Conservation (phyloP, 2,797 vertebrate species). For the Pipistrellus pygmaeus region DNA sequence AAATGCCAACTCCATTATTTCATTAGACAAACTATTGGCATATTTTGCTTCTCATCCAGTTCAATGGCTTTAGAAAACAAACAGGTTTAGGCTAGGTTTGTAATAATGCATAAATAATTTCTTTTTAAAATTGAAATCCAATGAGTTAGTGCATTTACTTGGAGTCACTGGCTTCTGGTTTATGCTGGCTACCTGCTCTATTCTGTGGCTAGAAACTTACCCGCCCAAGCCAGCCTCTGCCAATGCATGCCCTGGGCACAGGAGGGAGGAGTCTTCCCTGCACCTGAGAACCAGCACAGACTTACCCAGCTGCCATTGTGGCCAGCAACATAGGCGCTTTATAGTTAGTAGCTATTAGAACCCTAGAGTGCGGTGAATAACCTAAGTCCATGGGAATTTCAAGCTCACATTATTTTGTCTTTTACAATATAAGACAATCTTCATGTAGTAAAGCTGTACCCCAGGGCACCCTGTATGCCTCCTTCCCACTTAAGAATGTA, state of each 20-base stretch:
- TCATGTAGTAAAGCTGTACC: not conserved
- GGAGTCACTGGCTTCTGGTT: not conserved
- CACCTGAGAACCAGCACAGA: not conserved
- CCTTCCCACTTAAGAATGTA: not conserved
- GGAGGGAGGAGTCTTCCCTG: not conserved
- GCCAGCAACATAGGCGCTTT: not conserved
- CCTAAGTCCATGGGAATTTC: not conserved
- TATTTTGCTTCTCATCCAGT: not conserved
- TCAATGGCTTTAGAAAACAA: not conserved
- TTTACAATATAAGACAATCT: not conserved
- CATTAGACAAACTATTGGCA: not conserved
- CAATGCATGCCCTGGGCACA: not conserved
- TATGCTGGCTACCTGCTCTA: not conserved
- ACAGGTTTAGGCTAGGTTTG: not conserved
- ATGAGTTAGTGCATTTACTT: not conserved
- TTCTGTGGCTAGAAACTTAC: not conserved
- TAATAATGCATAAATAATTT: constrained; percentile 11
- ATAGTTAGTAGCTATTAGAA: not conserved
- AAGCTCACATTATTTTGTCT: not conserved
- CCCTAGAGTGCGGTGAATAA: not conserved
- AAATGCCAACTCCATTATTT: not conserved
- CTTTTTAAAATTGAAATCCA: constrained; percentile 24
- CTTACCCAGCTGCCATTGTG: not conserved
- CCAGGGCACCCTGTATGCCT: not conserved
- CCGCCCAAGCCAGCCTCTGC: not conserved